Conservation (phyloP, 2,113 vertebrate species). For the Labeo rohita region DNA sequence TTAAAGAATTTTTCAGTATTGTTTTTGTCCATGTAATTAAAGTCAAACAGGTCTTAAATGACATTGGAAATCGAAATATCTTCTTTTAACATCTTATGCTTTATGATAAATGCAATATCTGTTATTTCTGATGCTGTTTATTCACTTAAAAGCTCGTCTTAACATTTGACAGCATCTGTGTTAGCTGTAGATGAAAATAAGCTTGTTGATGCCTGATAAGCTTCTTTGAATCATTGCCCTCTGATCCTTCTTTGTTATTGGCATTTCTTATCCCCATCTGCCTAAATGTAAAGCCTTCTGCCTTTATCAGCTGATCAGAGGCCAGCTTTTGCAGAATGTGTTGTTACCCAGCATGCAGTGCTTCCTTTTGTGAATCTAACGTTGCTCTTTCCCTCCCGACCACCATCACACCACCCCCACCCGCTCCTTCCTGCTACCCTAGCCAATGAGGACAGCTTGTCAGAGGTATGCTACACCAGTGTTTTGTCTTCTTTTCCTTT, state of each 20-base stretch:
- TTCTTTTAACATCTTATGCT: not conserved
- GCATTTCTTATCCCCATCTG: constrained; percentile 39
- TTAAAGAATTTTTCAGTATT: not conserved
- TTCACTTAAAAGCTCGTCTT: constrained; percentile 4
- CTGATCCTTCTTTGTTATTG: constrained; percentile 36
- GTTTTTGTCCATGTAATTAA: not conserved
- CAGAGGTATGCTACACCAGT: constrained; percentile 89
- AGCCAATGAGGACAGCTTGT: constrained; percentile 93
- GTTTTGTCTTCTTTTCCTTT: constrained; percentile 58
- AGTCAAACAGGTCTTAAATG: not conserved
- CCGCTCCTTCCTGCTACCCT: constrained; percentile 80
- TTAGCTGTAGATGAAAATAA: constrained; percentile 22
- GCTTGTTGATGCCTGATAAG: constrained; percentile 23
- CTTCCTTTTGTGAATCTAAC: constrained; percentile 68
- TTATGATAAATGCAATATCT: not conserved
- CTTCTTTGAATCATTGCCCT: not conserved
- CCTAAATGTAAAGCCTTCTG: constrained; percentile 25
- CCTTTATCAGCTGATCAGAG: constrained; percentile 38
- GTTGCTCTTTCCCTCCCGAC: constrained; percentile 79
- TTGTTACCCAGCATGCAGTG: constrained; percentile 42
- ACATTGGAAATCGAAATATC: not conserved
- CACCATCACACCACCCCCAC: constrained; percentile 69
- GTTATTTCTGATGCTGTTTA: not conserved
- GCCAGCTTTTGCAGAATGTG: constrained; percentile 29
- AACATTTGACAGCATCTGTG: constrained; percentile 37